Evolutionary conservation across 2,113 vertebrate genomes (phyloP), one percentile per base, ranked within the genome.

Genomic region (Oophaga pumilio): DNA sequence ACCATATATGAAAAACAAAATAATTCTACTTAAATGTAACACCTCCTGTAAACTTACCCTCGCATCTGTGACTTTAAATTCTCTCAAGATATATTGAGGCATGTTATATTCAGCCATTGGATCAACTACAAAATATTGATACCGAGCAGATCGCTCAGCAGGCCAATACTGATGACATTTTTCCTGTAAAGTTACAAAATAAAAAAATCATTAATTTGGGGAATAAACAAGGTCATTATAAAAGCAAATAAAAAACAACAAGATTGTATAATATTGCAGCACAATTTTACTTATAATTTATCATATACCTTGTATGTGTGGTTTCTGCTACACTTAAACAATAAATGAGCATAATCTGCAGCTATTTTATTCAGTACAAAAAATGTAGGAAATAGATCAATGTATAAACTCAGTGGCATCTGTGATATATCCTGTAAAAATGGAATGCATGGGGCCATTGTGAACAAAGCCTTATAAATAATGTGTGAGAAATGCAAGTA

Each of bases 51-150:
- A 20, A 90, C 97, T 95, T 90, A 99, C 98, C 95, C 98, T 95
- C 91, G 98, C 98, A 0, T 99, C 98, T 0, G 98, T 99, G 94
- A 99, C 98, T 92, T 99, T 99, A 95, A 99, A 99, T 88, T 99
- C 98, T 7, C 98, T 92, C 1, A 99, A 96, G 93, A 99, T 98
- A 92, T 99, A 99, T 93, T 99, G 98, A 8, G 98, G 98, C 98
- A 99, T 99, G 94, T 98, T 99, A 93, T 99, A 99, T 73, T 99
- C 98, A 0, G 98, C 98, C 98, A 99, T 99, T 8, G 98, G 98
- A 76, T 99, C 98, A 86, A 99, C 98, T 8, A 99, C 98, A 0
- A 99, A 99, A 93, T 99, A 99, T 94, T 99, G 98, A 92, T 99
- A 99, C 53, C 98, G 95, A 50, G 98, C 97, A 0, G 98, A 99